phyloP scores from a whole-genome alignment of 2,113 vertebrate species.

The Ochotona princeps region DNA sequence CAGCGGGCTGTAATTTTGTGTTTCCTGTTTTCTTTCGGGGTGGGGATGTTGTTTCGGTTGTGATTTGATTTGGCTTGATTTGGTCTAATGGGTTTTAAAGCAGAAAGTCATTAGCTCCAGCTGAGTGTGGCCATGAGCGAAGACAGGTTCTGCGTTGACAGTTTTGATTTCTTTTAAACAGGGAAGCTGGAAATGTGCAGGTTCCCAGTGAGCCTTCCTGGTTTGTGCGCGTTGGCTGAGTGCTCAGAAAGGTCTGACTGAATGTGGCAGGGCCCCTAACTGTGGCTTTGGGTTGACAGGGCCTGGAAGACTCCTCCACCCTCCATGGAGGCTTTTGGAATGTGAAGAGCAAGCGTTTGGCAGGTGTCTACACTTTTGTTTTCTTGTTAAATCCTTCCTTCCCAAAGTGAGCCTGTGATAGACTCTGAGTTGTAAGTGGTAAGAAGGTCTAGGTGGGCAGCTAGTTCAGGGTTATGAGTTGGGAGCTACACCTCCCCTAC shows the following conservation, averaged over 20 bases:
- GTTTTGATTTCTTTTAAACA: not conserved
- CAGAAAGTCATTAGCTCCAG: not conserved
- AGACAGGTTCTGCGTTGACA: not conserved
- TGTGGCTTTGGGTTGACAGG: not conserved
- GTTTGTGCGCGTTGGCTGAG: not conserved
- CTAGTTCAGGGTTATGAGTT: no score
- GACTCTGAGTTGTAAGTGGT: conserved; percentile 19
- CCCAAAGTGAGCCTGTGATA: not conserved
- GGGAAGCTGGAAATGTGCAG: not conserved
- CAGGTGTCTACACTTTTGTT: not conserved
- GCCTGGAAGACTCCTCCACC: not conserved
- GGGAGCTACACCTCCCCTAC: no score
- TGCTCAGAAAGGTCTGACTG: not conserved
- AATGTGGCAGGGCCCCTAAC: not conserved
- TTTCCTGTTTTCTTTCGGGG: no score
- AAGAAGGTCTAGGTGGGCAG: no score
- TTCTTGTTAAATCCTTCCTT: not conserved
- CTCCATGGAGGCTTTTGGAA: not conserved
- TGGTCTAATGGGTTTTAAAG: not conserved
- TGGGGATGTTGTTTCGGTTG: not conserved
- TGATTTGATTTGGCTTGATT: not conserved
- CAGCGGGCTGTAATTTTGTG: not conserved
- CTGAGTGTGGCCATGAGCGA: not conserved
- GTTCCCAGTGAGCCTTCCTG: not conserved
- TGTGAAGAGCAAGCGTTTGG: not conserved